Conservation (phyloP, 1,140 invertebrate genomes). For the Magallana angulata region DNA sequence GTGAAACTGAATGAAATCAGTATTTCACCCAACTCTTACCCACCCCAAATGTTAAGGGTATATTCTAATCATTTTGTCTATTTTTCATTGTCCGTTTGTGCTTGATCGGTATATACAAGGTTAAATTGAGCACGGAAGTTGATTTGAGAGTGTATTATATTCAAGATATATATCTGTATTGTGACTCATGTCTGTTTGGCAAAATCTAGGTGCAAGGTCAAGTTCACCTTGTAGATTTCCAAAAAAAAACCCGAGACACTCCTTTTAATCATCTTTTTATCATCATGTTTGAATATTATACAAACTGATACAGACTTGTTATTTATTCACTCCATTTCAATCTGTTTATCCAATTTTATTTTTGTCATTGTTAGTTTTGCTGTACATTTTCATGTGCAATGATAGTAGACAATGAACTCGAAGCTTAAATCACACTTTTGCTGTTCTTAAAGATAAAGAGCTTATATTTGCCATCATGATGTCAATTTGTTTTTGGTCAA, state of each 20-base stretch:
- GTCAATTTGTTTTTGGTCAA: too few relatives aligned
- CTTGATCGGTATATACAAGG: not conserved
- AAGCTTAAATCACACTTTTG: too few relatives aligned
- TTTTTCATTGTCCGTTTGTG: not conserved
- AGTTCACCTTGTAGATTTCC: not conserved
- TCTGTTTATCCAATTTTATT: too few relatives aligned
- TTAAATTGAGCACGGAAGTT: not conserved
- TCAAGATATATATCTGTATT: not conserved
- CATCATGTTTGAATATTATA: too few relatives aligned
- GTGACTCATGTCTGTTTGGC: not conserved
- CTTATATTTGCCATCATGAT: too few relatives aligned
- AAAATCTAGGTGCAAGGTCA: not conserved
- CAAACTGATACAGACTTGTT: too few relatives aligned
- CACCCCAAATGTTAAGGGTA: not conserved
- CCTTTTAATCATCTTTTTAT: too few relatives aligned
- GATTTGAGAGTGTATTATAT: not conserved
- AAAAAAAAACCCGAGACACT: not conserved
- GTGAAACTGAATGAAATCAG: slow-evolving; percentile 7
- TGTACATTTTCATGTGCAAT: too few relatives aligned
- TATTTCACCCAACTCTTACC: not conserved
- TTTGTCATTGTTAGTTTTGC: too few relatives aligned
- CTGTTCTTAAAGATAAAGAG: too few relatives aligned
- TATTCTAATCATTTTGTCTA: not conserved
- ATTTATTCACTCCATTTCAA: too few relatives aligned
- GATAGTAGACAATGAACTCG: too few relatives aligned